A percentile compares a stretch with the other conserved stretches of the same genome.
Conservation (phyloP, 2,797 vertebrate genomes). For the Diceros bicornis region DNA sequence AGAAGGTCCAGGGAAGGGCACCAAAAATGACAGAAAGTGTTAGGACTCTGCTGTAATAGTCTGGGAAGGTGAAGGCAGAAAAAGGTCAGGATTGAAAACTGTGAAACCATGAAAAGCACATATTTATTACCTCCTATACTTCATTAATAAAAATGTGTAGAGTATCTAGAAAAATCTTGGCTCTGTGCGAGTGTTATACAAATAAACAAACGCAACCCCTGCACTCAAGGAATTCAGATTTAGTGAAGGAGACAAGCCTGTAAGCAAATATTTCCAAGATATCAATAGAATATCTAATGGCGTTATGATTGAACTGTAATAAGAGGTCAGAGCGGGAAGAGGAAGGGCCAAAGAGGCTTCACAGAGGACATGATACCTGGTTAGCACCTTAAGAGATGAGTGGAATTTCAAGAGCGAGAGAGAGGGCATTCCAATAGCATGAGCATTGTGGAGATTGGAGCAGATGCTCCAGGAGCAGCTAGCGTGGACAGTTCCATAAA, state of each 20-base stretch:
- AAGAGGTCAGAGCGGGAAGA: neutral
- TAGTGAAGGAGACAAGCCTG: neutral
- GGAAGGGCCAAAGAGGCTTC: neutral
- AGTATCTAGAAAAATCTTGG: neutral
- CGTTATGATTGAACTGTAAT: neutral
- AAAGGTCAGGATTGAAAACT: neutral
- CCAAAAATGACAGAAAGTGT: too few relatives aligned
- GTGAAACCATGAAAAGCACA: neutral
- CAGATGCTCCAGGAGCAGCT: neutral
- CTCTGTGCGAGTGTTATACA: neutral
- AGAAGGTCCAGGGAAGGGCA: conserved; percentile 29
- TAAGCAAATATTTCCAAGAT: neutral
- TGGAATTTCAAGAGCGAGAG: neutral
- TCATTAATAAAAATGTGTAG: neutral
- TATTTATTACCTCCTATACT: neutral
- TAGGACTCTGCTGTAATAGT: neutral
- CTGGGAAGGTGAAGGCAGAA: neutral
- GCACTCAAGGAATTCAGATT: neutral
- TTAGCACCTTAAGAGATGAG: neutral
- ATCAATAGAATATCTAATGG: neutral
- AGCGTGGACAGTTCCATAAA: too few relatives aligned
- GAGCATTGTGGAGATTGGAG: neutral
- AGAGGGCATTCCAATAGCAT: neutral
- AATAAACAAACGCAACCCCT: neutral
- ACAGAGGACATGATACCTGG: neutral